These are phyloP conservation scores for Pterocles orientalis DNA, from an alignment of 2,113 vertebrate genomes.

Conservation along the genomic window DNA sequence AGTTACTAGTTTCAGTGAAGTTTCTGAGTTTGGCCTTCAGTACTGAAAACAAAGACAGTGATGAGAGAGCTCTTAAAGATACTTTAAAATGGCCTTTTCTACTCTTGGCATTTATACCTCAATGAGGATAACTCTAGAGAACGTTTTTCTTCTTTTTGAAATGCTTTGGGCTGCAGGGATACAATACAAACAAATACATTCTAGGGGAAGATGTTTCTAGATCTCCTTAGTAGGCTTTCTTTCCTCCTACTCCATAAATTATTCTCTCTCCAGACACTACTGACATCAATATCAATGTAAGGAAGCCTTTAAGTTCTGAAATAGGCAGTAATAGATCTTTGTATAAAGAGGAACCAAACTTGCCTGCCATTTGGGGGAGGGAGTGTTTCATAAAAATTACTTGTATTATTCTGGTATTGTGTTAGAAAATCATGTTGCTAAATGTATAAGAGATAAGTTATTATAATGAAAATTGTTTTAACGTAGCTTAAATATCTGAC, in stretches of 20 bases:
- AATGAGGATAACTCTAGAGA: background rate
- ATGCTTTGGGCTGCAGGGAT: background rate
- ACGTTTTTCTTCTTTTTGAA: background rate
- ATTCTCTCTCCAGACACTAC: background rate
- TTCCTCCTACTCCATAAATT: background rate
- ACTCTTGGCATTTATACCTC: background rate
- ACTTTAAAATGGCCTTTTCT: background rate
- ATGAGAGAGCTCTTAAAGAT: background rate
- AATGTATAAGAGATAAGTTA: conserved; percentile 32
- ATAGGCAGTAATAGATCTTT: background rate
- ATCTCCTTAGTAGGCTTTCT: background rate
- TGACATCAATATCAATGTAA: background rate
- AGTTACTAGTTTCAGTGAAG: background rate
- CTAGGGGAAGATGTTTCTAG: background rate
- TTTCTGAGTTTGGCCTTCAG: background rate
- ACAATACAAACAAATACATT: background rate
- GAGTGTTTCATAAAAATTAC: conserved; percentile 7
- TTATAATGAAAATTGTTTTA: conserved; percentile 41
- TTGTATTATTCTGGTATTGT: conserved; percentile 10
- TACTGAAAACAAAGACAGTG: background rate
- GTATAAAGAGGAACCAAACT: background rate
- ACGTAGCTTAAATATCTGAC: conserved; percentile 57
- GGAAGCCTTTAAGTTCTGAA: background rate
- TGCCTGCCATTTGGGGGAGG: background rate
- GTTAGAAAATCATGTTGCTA: conserved; percentile 47